A percentile compares a stretch with the other conserved stretches of the same genome.
Conservation (phyloP, 2,888 invertebrate species). For the Caenorhabditis sinica region DNA sequence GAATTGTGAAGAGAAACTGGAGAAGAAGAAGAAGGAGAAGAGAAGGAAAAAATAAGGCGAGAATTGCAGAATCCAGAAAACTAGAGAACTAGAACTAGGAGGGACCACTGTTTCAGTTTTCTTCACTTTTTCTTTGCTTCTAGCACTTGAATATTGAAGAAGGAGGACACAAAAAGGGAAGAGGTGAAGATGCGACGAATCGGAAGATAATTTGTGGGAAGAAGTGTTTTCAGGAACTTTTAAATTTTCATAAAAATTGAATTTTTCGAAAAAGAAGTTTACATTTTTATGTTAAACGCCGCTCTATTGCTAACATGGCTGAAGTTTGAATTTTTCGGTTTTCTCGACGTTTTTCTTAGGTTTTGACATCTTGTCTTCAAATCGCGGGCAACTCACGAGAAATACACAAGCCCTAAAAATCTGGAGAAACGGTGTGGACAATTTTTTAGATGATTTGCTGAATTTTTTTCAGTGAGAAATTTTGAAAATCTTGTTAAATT, state of each 20-base stretch:
- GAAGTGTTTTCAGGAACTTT: neutral
- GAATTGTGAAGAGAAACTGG: neutral
- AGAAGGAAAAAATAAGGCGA: slow-evolving; percentile 27
- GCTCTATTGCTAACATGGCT: no score
- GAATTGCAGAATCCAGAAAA: slow-evolving; percentile 21
- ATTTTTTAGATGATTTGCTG: neutral
- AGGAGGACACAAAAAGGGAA: neutral
- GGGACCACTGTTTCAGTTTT: slow-evolving; percentile 55
- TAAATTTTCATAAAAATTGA: no score
- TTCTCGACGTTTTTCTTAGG: no score
- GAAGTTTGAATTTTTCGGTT: no score
- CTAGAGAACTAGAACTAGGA: no score
- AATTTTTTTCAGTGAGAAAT: no score
- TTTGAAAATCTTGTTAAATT: no score
- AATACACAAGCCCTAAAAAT: no score
- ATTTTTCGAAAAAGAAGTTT: no score
- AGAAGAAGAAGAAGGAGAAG: neutral
- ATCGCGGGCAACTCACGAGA: no score
- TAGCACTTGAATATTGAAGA: slow-evolving; percentile 22
- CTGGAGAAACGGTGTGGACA: neutral
- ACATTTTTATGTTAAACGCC: no score
- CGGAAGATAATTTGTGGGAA: neutral
- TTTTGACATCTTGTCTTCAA: no score
- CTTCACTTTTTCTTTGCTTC: neutral
- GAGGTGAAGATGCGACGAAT: neutral